These are phyloP conservation scores for Delia radicum DNA, from an alignment of 1,140 invertebrate genomes.

Conservation along the genomic window DNA sequence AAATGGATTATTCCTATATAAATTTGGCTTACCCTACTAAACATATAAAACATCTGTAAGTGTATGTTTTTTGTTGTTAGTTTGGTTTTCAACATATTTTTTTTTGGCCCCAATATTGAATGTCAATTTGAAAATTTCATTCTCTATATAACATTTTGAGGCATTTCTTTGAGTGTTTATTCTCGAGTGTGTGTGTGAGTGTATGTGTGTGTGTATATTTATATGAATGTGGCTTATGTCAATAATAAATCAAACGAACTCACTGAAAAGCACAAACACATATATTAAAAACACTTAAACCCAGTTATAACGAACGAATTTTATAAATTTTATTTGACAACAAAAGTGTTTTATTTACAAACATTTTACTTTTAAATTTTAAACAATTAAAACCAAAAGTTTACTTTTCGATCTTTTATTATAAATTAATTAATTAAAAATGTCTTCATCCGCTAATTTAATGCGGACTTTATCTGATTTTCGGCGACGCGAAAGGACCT, in stretches of 20 bases:
- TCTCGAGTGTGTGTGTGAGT: not conserved
- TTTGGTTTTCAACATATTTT: not conserved
- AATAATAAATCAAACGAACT: slow-evolving; percentile 20
- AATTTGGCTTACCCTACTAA: too few relatives aligned
- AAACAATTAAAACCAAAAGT: too few relatives aligned
- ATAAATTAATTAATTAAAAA: too few relatives aligned
- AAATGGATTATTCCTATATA: too few relatives aligned
- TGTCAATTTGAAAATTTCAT: not conserved
- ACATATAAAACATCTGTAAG: not conserved
- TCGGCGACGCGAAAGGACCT: too few relatives aligned
- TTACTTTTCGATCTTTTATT: too few relatives aligned
- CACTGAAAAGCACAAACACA: not conserved
- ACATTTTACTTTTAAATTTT: too few relatives aligned
- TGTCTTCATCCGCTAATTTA: too few relatives aligned
- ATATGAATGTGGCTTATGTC: slow-evolving; percentile 12
- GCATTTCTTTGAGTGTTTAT: not conserved
- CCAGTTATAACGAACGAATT: too few relatives aligned
- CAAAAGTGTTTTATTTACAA: too few relatives aligned
- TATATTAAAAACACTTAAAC: not conserved
- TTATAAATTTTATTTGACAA: too few relatives aligned
- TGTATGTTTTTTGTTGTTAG: not conserved
- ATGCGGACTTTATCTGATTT: too few relatives aligned
- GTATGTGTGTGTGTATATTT: not conserved
- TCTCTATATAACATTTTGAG: not conserved
- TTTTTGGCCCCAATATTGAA: not conserved